Evolutionary conservation across 2,888 invertebrate species (phyloP), one percentile per base, ranked within the genome.

Genomic region (Nemotelus pantherinus): DNA sequence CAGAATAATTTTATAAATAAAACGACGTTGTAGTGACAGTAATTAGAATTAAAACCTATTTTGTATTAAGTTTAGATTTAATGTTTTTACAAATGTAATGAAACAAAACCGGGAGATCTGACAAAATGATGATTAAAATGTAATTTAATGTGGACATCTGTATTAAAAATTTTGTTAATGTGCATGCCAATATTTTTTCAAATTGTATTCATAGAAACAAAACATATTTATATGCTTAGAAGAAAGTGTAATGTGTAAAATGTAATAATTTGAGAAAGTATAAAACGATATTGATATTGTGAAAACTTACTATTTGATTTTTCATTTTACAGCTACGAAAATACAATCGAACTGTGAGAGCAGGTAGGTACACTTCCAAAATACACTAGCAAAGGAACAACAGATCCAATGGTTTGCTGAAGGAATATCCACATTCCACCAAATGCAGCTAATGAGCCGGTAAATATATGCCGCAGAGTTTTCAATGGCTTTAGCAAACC

Each of bases 131-230:
- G 25, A n/a, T n/a, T 58, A 58, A 58, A 39, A 25, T 60, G n/a
- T 60, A 39, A 39, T 60, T 60, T 60, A 41, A 60, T 60, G 25
- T 25, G 25, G 41, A 60, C 41, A 60, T 60, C 39, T 60, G 3
- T 41, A n/a, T 41, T 43, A 41, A 60, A 5, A 60, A 60, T 7
- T 41, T 60, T 60, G 25, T 60, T 60, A 41, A 60, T 60, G 41
- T 60, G 25, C 25, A 25, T 57, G 41, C 41, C 60, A 60, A 60
- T 60, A 60, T 60, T 60, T 60, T 60, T 60, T 41, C 25, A 60
- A 39, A 41, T 50, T 7, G 9, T 60, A 60, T 60, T 25, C 25
- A 25, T 25, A 25, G 25, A 25, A 25, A 60, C 39, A 60, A 60
- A 60, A 60, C 50, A 25, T 60, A 43, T 60, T 60, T 25, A 25